These are phyloP conservation scores for Cirrhinus mrigala DNA, from an alignment of 2,797 vertebrate genomes.

Conservation along the genomic window DNA sequence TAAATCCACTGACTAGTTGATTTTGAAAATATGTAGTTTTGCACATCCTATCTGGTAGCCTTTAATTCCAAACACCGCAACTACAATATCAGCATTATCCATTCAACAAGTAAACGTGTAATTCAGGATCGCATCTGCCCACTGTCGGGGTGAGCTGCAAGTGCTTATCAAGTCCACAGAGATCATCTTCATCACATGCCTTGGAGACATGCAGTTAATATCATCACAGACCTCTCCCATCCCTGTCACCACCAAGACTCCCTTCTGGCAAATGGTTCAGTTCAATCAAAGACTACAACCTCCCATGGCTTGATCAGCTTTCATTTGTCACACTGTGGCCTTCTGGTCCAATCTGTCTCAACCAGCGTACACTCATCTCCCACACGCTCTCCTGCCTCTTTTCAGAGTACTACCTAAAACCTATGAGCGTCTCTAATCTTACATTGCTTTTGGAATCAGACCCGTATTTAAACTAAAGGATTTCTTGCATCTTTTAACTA, in stretches of 20 bases:
- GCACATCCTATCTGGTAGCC: not conserved
- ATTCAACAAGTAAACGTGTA: not conserved
- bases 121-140: constrained; percentile 15
- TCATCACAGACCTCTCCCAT: constrained; percentile 41
- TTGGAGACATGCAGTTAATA: constrained; percentile 47
- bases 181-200: constrained; percentile 47
- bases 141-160: constrained; percentile 10
- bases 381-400: not conserved
- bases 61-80: not conserved
- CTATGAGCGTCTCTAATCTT: not conserved
- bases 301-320: constrained; percentile 46
- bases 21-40: too few relatives aligned
- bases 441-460: not conserved
- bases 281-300: constrained; percentile 47
- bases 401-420: constrained; percentile 25
- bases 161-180: constrained; percentile 29
- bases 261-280: constrained; percentile 41
- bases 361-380: constrained; percentile 15
- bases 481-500: constrained; percentile 5
- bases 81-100: not conserved
- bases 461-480: constrained; percentile 5
- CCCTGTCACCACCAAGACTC: constrained; percentile 44
- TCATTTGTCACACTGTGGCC: constrained; percentile 48
- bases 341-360: constrained; percentile 45
- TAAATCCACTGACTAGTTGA: not conserved